Conservation (phyloP, 2,113 vertebrate genomes). For the Gavialis gangeticus region DNA sequence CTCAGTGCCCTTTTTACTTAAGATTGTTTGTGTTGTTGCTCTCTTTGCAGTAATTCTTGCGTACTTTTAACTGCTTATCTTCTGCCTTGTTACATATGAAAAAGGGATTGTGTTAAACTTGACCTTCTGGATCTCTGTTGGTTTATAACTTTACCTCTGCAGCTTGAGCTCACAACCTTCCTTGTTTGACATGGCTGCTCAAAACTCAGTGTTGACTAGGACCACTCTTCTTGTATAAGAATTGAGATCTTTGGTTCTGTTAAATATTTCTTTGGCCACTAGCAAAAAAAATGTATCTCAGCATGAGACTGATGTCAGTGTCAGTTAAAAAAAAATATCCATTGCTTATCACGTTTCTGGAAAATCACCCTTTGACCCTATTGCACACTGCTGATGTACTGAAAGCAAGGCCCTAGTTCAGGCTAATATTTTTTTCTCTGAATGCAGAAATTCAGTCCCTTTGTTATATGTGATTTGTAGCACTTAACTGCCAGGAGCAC, state of each 20-base stretch:
- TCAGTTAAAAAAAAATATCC: too few species aligned
- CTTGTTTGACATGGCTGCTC: neutral
- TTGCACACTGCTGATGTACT: too few species aligned
- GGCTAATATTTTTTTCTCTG: too few species aligned
- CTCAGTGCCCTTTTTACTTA: neutral
- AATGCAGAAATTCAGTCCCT: too few species aligned
- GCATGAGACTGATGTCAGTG: too few species aligned
- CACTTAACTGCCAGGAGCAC: too few species aligned
- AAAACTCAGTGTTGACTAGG: neutral
- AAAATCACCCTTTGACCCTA: too few species aligned
- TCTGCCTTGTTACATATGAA: neutral
- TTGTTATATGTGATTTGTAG: too few species aligned
- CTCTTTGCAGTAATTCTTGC: neutral
- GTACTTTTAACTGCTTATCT: neutral
- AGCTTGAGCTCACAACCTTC: neutral
- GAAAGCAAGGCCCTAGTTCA: too few species aligned
- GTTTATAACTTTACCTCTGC: neutral
- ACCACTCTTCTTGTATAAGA: neutral
- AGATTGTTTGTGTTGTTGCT: neutral
- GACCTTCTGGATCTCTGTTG: neutral
- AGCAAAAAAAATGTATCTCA: too few species aligned
- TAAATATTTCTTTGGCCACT: neutral
- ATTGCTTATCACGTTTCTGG: too few species aligned
- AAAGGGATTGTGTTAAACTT: neutral
- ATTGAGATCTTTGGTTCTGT: neutral